These are phyloP conservation scores for Hydrolagus affinis DNA, from an alignment of 2,113 vertebrate species.

Conservation along the genomic window DNA sequence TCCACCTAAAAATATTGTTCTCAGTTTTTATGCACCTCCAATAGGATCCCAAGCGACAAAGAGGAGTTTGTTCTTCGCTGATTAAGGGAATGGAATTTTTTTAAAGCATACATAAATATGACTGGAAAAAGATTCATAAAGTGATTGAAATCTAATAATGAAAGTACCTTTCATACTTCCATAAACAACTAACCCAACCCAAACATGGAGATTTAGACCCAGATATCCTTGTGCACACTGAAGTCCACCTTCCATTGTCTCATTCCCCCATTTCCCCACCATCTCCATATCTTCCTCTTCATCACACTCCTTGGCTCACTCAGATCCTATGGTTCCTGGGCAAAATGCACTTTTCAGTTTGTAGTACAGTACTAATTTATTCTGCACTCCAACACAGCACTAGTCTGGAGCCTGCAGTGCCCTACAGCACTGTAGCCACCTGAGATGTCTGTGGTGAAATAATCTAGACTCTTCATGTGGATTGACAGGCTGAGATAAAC, in stretches of 20 bases:
- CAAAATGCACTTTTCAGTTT: background rate
- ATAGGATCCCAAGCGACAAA: too few species aligned
- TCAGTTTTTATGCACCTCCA: too few species aligned
- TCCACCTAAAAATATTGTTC: too few species aligned
- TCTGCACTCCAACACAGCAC: background rate
- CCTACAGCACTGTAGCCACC: background rate
- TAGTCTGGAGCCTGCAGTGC: background rate
- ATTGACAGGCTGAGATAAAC: constrained; percentile 6
- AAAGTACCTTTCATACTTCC: background rate
- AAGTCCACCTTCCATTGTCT: background rate
- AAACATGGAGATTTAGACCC: background rate
- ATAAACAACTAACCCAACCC: background rate
- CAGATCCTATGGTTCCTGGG: background rate
- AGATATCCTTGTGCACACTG: background rate
- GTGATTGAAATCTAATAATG: too few species aligned
- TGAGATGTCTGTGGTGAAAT: background rate
- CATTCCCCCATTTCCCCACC: background rate
- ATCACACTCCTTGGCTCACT: background rate
- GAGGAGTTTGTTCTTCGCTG: too few species aligned
- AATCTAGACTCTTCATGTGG: background rate
- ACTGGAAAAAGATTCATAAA: too few species aligned
- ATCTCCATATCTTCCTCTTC: background rate
- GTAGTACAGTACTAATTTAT: background rate
- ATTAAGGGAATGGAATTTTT: too few species aligned
- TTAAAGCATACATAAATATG: too few species aligned